Evolutionary conservation across 2,797 vertebrate species (phyloP).

Genomic region (Tamandua tetradactyla): DNA sequence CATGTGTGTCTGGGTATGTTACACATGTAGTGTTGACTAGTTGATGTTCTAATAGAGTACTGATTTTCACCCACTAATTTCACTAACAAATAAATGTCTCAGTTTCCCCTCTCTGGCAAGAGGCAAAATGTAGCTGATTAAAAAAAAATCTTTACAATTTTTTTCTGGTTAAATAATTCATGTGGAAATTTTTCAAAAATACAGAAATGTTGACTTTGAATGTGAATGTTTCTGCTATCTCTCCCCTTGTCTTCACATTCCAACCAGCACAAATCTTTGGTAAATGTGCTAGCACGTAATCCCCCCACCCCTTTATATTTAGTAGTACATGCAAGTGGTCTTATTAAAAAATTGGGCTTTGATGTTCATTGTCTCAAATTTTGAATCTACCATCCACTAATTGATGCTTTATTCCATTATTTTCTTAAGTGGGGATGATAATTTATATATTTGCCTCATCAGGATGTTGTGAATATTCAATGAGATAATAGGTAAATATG

Average conservation of each 20-base stretch:
- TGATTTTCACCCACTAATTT: not conserved
- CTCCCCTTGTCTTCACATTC: not conserved
- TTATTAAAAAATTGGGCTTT: not conserved
- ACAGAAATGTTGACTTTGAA: not conserved
- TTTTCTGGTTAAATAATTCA: slow-evolving; percentile 4
- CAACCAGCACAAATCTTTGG: too few relatives aligned
- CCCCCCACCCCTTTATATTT: too few relatives aligned
- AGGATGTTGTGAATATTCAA: not conserved
- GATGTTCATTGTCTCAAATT: not conserved
- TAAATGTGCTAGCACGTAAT: too few relatives aligned
- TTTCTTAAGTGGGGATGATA: not conserved
- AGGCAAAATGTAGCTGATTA: not conserved
- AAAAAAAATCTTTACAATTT: not conserved
- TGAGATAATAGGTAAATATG: not conserved
- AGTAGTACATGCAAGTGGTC: not conserved
- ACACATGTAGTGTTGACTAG: not conserved
- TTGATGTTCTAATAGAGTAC: not conserved
- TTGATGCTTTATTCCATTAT: not conserved
- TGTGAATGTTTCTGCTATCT: not conserved
- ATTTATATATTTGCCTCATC: not conserved
- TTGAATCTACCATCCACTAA: not conserved
- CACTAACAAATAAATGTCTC: not conserved
- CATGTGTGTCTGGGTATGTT: not conserved
- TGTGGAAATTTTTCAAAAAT: not conserved
- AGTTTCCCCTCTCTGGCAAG: not conserved